phyloP scores from a whole-genome alignment of 2,888 invertebrate genomes.

The Xylophagus ater region DNA sequence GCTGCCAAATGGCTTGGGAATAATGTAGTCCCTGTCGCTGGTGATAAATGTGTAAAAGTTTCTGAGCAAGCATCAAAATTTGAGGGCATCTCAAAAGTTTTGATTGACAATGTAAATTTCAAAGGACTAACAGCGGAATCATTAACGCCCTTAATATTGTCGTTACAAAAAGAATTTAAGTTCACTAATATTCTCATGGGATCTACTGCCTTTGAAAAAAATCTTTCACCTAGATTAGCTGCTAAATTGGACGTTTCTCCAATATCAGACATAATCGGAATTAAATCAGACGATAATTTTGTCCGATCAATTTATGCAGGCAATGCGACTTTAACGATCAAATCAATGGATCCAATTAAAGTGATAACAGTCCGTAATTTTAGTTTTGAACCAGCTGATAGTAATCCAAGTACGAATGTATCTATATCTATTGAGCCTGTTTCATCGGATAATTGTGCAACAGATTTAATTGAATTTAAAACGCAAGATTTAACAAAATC shows the following conservation, averaged over 20 bases:
- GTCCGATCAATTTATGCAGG: constrained; percentile 91
- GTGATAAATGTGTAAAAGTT: constrained; percentile 79
- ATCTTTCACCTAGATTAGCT: constrained; percentile 77
- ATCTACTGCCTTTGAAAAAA: constrained; percentile 89
- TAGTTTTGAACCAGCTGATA: constrained; percentile 83
- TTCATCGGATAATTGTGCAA: constrained; percentile 60
- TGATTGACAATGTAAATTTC: constrained; percentile 81
- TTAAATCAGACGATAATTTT: constrained; percentile 88
- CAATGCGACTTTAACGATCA: constrained; percentile 75
- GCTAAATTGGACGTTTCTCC: constrained; percentile 95
- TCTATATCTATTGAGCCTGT: constrained; percentile 67
- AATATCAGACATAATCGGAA: constrained; percentile 84
- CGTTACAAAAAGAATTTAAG: constrained; percentile 85
- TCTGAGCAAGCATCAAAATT: constrained; percentile 74
- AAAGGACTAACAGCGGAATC: constrained; percentile 85
- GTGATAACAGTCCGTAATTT: constrained; percentile 83
- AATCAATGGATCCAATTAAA: constrained; percentile 79
- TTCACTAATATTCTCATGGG: constrained; percentile 92
- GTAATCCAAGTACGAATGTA: no score
- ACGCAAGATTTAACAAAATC: constrained; percentile 89
- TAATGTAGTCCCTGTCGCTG: constrained; percentile 83
- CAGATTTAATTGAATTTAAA: constrained; percentile 64
- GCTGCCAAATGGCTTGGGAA: constrained; percentile 91
- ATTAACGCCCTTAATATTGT: constrained; percentile 74
- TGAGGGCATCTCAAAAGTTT: constrained; percentile 70